These are phyloP conservation scores for Paramormyrops kingsleyae DNA, from an alignment of 2,113 vertebrate genomes.

Conservation along the genomic window DNA sequence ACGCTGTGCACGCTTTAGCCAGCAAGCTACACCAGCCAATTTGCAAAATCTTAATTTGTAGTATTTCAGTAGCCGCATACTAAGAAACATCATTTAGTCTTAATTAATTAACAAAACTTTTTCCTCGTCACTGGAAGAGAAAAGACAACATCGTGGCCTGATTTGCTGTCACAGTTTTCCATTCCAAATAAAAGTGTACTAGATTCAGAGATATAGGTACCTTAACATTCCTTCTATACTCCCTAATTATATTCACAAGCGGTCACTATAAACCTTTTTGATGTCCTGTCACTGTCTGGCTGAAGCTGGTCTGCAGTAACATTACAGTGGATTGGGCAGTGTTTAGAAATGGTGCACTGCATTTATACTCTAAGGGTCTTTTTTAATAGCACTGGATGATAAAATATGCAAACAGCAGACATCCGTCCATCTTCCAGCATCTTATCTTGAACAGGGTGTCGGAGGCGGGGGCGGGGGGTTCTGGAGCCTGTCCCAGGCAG, in stretches of 20 bases:
- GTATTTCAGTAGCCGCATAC: not conserved
- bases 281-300: not conserved
- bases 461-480: not conserved
- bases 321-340: not conserved
- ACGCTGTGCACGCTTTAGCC: not conserved
- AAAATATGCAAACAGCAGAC: not conserved
- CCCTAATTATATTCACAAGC: not conserved
- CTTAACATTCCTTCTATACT: not conserved
- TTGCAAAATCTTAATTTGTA: not conserved
- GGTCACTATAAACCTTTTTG: not conserved
- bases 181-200: not conserved
- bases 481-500: not conserved
- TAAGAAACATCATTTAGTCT: not conserved
- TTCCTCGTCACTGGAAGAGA: not conserved
- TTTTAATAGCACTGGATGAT: not conserved
- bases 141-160: too few relatives aligned
- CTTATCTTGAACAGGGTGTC: not conserved
- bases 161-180: not conserved
- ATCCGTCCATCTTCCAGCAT: not conserved
- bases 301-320: not conserved
- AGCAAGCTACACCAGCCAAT: not conserved
- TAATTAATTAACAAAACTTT: not conserved
- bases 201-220: not conserved
- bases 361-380: not conserved
- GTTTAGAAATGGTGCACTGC: not conserved